Conservation (phyloP, 1,140 invertebrate genomes). For the Nasonia vitripennis region DNA sequence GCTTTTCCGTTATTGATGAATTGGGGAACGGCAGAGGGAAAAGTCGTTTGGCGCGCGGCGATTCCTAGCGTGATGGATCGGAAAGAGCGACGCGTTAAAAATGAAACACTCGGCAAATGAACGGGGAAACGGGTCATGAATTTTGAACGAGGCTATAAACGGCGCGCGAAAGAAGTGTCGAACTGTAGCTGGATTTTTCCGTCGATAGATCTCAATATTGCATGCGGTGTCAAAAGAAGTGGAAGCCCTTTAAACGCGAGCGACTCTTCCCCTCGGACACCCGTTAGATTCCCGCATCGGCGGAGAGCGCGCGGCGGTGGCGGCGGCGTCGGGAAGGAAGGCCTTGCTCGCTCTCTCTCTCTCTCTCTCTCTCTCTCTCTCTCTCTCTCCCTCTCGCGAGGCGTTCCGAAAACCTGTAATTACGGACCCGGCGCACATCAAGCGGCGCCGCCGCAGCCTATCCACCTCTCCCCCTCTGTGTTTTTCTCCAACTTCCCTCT, state of each 20-base stretch:
- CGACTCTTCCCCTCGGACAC: constrained; percentile 55
- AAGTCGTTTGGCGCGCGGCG: too few relatives aligned
- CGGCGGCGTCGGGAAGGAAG: constrained; percentile 52
- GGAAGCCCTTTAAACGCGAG: background rate
- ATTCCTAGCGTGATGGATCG: too few relatives aligned
- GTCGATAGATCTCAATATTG: too few relatives aligned
- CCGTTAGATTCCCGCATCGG: constrained; percentile 56
- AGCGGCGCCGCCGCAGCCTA: constrained; percentile 68
- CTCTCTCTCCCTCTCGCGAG: constrained; percentile 60
- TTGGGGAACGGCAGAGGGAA: too few relatives aligned
- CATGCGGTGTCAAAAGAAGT: too few relatives aligned
- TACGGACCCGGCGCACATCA: constrained; percentile 73
- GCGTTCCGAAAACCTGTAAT: constrained; percentile 75
- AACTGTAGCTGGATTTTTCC: too few relatives aligned
- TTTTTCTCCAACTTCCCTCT: constrained; percentile 45
- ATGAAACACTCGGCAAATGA: too few relatives aligned
- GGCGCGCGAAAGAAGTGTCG: too few relatives aligned
- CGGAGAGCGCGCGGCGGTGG: constrained; percentile 21
- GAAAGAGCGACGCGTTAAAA: too few relatives aligned
- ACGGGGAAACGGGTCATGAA: too few relatives aligned
- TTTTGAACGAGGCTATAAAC: too few relatives aligned
- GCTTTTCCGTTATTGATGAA: constrained; percentile 10
- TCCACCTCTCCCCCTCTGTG: constrained; percentile 47
- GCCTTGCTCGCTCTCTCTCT: constrained; percentile 57
- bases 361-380: constrained; percentile 51